These are phyloP conservation scores for Corythornis madagascariensis DNA, from an alignment of 2,113 vertebrate species.

Conservation along the genomic window DNA sequence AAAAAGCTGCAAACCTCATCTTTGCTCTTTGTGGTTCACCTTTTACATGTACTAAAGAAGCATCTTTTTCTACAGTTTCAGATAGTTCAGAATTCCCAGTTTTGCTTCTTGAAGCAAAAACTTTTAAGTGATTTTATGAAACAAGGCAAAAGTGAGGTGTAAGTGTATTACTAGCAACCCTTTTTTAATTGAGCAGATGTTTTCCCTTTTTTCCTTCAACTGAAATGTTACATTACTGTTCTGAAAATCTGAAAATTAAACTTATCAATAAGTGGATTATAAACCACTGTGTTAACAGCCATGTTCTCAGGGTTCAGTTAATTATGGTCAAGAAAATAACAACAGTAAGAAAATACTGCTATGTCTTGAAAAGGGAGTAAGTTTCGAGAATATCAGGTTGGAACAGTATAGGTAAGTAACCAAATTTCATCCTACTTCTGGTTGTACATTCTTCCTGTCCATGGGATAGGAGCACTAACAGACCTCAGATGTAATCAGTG, in stretches of 20 bases:
- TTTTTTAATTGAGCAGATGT: not conserved
- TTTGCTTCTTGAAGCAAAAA: not conserved
- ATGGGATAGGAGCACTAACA: not conserved
- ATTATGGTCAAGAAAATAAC: not conserved
- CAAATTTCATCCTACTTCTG: not conserved
- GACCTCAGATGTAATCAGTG: not conserved
- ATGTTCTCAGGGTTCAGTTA: not conserved
- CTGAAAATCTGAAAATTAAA: not conserved
- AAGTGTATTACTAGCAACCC: not conserved
- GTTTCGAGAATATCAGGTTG: not conserved
- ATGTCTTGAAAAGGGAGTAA: not conserved
- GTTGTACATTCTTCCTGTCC: not conserved
- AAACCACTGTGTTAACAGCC: not conserved
- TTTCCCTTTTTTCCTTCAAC: not conserved
- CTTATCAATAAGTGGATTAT: not conserved
- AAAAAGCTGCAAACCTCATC: not conserved
- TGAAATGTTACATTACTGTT: not conserved
- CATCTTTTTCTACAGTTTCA: not conserved
- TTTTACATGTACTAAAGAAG: not conserved
- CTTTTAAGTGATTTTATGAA: not conserved
- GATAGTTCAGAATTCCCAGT: not conserved
- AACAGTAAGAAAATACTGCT: not conserved
- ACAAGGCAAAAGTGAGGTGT: not conserved
- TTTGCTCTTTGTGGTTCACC: not conserved
- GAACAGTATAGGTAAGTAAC: not conserved